Evolutionary conservation across 1,140 invertebrate genomes (phyloP).

Genomic region (Sycophila sp.): DNA sequence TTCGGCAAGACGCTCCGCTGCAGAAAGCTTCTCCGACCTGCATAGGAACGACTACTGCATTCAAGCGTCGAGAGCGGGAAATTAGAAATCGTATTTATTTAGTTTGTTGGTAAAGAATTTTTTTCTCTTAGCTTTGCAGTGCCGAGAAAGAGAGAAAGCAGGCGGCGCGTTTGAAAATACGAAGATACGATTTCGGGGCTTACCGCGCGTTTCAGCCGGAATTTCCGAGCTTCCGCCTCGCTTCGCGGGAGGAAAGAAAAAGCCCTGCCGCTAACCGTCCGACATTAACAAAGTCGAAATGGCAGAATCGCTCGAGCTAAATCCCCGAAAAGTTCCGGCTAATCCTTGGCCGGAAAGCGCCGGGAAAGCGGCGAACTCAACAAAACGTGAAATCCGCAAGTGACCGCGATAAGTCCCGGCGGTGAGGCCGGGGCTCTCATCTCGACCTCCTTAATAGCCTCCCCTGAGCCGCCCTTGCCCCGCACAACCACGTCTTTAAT

Average conservation of each 20-base stretch:
- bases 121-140: no score
- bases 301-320: background rate
- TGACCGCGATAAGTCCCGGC: background rate
- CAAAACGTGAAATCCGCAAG: slow-evolving; percentile 5
- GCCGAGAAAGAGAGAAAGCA: no score
- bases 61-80: no score
- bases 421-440: background rate
- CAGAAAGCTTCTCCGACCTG: no score
- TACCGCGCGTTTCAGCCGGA: no score
- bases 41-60: no score
- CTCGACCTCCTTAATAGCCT: background rate
- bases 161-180: no score
- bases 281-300: background rate
- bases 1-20: no score
- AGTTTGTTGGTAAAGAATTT: background rate
- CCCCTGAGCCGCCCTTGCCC: background rate
- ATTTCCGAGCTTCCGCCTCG: no score
- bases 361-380: background rate
- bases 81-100: background rate
- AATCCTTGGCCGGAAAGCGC: background rate
- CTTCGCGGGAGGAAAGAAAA: no score
- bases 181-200: no score
- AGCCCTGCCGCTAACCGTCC: no score
- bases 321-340: background rate
- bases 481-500: background rate